phyloP scores from a whole-genome alignment of 2,888 invertebrate genomes.

The Xestia sexstrigata region DNA sequence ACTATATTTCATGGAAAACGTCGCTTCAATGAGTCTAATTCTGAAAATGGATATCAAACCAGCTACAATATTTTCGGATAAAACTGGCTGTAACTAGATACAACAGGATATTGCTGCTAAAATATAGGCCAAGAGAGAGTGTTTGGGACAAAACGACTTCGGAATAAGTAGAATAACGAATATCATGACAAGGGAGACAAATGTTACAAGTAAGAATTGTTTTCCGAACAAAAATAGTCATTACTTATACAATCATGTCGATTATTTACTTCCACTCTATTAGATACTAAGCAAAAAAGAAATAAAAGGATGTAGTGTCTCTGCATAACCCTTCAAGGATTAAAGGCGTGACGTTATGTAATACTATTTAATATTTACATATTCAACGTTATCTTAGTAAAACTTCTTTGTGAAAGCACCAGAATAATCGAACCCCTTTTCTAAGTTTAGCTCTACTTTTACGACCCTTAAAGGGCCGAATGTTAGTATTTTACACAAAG shows the following conservation, averaged over 20 bases:
- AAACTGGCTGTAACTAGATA: slow-evolving; percentile 53
- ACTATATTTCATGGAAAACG: slow-evolving; percentile 11
- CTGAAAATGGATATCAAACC: slow-evolving; percentile 4
- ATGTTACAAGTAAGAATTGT: slow-evolving; percentile 18
- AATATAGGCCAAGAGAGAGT: slow-evolving; percentile 59
- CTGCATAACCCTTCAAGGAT: no score
- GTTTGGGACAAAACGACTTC: slow-evolving; percentile 5
- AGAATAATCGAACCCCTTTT: background rate
- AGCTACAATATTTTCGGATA: background rate
- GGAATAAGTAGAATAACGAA: background rate
- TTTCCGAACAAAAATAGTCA: slow-evolving; percentile 32
- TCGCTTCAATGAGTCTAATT: slow-evolving; percentile 3
- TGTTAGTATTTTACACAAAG: slow-evolving; percentile 18
- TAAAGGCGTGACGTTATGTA: no score
- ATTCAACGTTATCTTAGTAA: background rate
- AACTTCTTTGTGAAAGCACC: background rate
- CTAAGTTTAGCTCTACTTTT: slow-evolving; percentile 10
- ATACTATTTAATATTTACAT: background rate
- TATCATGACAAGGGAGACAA: slow-evolving; percentile 17
- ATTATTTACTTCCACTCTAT: slow-evolving; percentile 8
- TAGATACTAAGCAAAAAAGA: background rate
- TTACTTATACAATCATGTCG: background rate
- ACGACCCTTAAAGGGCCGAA: background rate
- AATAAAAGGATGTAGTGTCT: background rate
- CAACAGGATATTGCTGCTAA: slow-evolving; percentile 58